phyloP scores from a whole-genome alignment of 2,888 invertebrate species.

The Thecocarcelia acutangulata region DNA sequence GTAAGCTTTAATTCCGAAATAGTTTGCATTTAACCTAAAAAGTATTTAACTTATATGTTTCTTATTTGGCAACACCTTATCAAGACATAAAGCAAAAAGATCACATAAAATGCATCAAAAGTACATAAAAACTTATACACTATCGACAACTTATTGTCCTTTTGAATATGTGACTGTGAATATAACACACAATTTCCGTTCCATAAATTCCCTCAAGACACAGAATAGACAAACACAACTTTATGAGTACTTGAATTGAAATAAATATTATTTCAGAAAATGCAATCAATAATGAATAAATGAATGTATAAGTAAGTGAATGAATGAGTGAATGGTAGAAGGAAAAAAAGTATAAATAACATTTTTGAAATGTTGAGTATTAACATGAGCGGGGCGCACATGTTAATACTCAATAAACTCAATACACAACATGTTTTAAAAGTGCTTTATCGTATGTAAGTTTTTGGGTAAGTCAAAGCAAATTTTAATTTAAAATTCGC shows the following conservation, averaged over 20 bases:
- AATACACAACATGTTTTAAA: too few species aligned
- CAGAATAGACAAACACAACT: not conserved
- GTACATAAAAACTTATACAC: not conserved
- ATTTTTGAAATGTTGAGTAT: too few species aligned
- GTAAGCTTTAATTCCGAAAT: too few species aligned
- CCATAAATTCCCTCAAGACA: constrained; percentile 27
- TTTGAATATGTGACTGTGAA: constrained; percentile 31
- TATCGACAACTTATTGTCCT: constrained; percentile 1
- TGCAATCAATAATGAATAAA: constrained; percentile 66
- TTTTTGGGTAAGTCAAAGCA: constrained; percentile 1
- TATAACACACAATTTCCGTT: not conserved
- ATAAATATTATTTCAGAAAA: constrained; percentile 47
- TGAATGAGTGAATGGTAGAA: constrained; percentile 35
- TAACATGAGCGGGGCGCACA: not conserved
- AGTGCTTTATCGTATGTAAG: constrained; percentile 6
- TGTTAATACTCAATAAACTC: too few species aligned
- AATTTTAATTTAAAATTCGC: constrained; percentile 37
- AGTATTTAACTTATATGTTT: too few species aligned
- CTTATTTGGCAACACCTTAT: too few species aligned
- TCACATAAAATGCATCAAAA: constrained; percentile 12
- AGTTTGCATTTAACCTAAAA: too few species aligned
- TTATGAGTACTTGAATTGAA: not conserved
- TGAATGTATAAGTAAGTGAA: constrained; percentile 43
- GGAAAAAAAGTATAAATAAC: not conserved
- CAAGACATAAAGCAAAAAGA: not conserved